Conservation (phyloP, 2,888 invertebrate genomes). For the Troides oblongomaculatus region DNA sequence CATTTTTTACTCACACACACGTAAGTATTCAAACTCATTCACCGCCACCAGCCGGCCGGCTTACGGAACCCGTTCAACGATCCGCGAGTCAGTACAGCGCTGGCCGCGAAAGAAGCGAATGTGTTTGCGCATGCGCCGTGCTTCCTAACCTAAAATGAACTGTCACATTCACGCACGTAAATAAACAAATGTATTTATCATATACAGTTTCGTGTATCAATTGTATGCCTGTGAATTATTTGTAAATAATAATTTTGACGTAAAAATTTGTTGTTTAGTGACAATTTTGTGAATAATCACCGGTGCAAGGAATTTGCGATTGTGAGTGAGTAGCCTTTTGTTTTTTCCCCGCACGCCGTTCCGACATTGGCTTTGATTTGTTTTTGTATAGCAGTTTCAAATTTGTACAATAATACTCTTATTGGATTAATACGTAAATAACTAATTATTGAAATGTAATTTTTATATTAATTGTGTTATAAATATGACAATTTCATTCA, state of each 20-base stretch:
- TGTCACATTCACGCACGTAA: constrained; percentile 67
- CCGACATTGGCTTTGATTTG: constrained; percentile 58
- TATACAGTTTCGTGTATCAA: constrained; percentile 48
- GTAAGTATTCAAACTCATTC: constrained; percentile 33
- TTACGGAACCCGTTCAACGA: constrained; percentile 40
- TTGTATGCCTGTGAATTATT: constrained; percentile 39
- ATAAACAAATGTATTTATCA: constrained; percentile 62
- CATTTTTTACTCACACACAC: constrained; percentile 12
- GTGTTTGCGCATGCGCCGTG: constrained; percentile 61
- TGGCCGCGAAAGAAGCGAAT: constrained; percentile 46
- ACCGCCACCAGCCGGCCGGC: constrained; percentile 28
- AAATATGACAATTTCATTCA: neutral
- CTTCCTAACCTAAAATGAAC: constrained; percentile 41
- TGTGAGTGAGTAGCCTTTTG: constrained; percentile 65
- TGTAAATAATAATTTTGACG: constrained; percentile 31
- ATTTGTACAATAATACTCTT: neutral
- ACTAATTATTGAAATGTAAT: neutral
- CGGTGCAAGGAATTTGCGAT: constrained; percentile 65
- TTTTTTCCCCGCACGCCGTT: constrained; percentile 58
- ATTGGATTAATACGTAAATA: neutral
- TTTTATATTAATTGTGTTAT: neutral
- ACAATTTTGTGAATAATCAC: constrained; percentile 46
- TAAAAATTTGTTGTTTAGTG: constrained; percentile 31
- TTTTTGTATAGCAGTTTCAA: constrained; percentile 45
- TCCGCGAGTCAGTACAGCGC: constrained; percentile 58